phyloP scores from a whole-genome alignment of 2,888 invertebrate genomes.

The Eurytoma adleriae region DNA sequence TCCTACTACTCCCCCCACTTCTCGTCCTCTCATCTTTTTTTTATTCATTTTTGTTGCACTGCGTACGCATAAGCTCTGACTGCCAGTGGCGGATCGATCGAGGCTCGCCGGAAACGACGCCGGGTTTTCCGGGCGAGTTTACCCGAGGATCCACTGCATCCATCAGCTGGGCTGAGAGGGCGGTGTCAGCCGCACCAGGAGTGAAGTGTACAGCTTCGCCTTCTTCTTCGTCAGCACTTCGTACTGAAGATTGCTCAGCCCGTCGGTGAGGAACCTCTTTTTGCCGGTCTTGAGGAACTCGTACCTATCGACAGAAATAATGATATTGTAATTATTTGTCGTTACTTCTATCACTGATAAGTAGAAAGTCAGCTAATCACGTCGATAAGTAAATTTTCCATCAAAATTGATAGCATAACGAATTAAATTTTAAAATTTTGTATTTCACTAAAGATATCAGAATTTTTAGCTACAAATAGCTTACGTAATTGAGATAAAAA shows the following conservation, averaged over 20 bases:
- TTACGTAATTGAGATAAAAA: background rate
- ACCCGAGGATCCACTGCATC: conserved; percentile 73
- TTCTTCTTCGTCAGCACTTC: conserved; percentile 82
- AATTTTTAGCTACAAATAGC: background rate
- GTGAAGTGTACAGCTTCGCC: conserved; percentile 88
- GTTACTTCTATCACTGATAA: too few relatives aligned
- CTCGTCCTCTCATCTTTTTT: background rate
- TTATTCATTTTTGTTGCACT: conserved; percentile 5
- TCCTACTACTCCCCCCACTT: background rate
- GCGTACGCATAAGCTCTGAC: background rate
- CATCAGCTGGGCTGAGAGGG: conserved; percentile 84
- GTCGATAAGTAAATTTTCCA: too few relatives aligned
- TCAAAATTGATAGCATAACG: too few relatives aligned
- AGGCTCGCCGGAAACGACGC: conserved; percentile 22
- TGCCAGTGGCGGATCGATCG: conserved; percentile 46
- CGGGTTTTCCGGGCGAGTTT: conserved; percentile 33
- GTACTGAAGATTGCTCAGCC: conserved; percentile 90
- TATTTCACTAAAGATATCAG: background rate
- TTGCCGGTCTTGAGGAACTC: conserved; percentile 90
- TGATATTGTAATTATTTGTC: background rate
- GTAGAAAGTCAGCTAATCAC: too few relatives aligned
- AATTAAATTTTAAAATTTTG: background rate
- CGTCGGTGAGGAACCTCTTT: conserved; percentile 90
- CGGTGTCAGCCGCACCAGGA: conserved; percentile 85
- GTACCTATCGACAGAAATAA: conserved; percentile 80